Percentiles rank a stretch among this genome's conserved stretches.
These are phyloP conservation scores for Anneissia japonica DNA, from an alignment of 35 echinoderm and acorn worm genomes.

Conservation along the genomic window DNA sequence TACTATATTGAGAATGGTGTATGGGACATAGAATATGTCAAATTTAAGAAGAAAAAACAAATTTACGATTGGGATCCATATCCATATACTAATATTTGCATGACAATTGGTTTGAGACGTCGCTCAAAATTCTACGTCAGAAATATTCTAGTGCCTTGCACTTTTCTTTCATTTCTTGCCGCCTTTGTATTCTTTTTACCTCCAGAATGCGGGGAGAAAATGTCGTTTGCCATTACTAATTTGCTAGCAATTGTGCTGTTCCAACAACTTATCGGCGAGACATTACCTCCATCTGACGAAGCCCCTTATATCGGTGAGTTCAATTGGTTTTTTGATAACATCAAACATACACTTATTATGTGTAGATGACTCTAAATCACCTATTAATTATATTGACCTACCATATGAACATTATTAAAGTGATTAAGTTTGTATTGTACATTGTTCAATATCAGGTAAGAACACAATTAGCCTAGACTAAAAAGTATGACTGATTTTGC, in stretches of 20 bases:
- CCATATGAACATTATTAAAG: too few relatives aligned
- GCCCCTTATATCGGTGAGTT: conserved; percentile 49
- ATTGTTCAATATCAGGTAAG: too few relatives aligned
- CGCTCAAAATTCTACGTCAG: conserved; percentile 6
- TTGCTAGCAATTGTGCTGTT: conserved; percentile 51
- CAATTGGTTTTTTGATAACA: too few relatives aligned
- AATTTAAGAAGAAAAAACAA: neutral
- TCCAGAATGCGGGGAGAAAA: conserved; percentile 24
- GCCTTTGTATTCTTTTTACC: conserved; percentile 26
- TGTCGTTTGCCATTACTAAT: conserved; percentile 48
- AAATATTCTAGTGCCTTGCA: conserved; percentile 21
- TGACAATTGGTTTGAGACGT: neutral
- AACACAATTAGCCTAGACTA: too few relatives aligned
- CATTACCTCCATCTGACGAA: conserved; percentile 34
- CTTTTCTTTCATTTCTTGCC: conserved; percentile 13
- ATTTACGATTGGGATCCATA: neutral
- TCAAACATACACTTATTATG: too few relatives aligned
- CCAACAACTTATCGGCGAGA: conserved; percentile 47
- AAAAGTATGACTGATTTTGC: too few relatives aligned
- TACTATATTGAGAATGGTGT: neutral
- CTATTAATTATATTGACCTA: too few relatives aligned
- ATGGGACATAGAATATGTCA: neutral
- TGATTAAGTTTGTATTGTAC: too few relatives aligned
- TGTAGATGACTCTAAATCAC: too few relatives aligned
- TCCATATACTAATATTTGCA: neutral